Percentiles rank a stretch among this genome's conserved stretches.
phyloP scores from a whole-genome alignment of 2,888 invertebrate genomes.

The Oxystoma pomonae region DNA sequence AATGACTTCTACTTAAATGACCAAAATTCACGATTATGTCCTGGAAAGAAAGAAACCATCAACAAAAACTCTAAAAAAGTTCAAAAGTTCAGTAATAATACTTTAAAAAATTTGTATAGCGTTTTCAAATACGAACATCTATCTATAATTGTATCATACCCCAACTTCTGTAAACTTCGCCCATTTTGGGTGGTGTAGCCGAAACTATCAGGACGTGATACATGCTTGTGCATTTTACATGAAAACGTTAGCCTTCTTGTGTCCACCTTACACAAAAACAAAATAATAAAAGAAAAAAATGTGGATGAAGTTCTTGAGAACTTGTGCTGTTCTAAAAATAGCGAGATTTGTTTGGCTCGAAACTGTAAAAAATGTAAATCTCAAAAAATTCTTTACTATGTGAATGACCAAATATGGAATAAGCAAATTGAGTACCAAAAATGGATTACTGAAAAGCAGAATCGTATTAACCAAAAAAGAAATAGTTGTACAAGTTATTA shows the following conservation, averaged over 20 bases:
- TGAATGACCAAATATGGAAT: not conserved
- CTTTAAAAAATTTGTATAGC: slow-evolving; percentile 2
- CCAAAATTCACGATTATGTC: slow-evolving; percentile 1
- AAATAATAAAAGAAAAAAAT: not conserved
- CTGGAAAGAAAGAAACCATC: slow-evolving; percentile 5
- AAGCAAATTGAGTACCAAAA: not conserved
- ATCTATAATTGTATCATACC: not conserved
- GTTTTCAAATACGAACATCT: not conserved
- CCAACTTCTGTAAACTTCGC: not conserved
- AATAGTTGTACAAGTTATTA: slow-evolving; percentile 8
- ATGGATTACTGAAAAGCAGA: slow-evolving; percentile 9
- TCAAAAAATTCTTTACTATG: not conserved
- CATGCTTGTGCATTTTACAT: slow-evolving; percentile 3
- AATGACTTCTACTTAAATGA: not conserved
- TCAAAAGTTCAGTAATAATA: not conserved
- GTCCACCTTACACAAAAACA: not conserved
- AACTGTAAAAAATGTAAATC: not conserved
- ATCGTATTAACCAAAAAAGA: slow-evolving; percentile 9
- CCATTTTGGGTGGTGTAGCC: slow-evolving; percentile 3
- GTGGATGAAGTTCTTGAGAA: not conserved
- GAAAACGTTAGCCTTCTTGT: not conserved
- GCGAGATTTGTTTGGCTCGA: not conserved
- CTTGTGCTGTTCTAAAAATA: not conserved
- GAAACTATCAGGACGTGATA: not conserved
- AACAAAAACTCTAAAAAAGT: not conserved